Conservation (phyloP, 2,113 vertebrate species). For the Peucedramus taeniatus region DNA sequence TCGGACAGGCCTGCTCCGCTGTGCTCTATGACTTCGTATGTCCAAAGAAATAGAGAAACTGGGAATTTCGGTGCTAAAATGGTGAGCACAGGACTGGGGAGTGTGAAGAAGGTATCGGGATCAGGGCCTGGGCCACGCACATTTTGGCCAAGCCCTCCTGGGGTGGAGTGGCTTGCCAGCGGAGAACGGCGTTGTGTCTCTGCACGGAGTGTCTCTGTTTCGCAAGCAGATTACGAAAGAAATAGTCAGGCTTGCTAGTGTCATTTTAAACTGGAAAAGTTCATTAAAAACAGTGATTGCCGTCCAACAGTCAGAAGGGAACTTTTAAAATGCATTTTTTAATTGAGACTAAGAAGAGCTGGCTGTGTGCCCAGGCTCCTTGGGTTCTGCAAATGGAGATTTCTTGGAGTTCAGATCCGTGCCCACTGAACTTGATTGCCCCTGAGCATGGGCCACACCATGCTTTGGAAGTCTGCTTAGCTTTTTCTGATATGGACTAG, state of each 20-base stretch:
- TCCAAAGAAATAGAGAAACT: background rate
- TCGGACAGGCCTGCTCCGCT: rapidly evolving
- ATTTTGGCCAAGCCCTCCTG: rapidly evolving
- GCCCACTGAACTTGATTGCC: rapidly evolving
- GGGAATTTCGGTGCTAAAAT: background rate
- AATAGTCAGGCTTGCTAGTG: background rate
- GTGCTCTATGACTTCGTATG: rapidly evolving
- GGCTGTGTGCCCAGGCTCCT: background rate
- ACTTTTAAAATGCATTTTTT: background rate
- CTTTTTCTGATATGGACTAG: background rate
- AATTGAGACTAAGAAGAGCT: background rate
- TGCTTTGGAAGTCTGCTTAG: background rate
- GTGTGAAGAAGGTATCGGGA: rapidly evolving
- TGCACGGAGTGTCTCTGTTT: too few relatives aligned
- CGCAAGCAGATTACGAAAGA: background rate
- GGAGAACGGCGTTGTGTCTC: rapidly evolving
- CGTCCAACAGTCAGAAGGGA: background rate
- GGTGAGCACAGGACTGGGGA: too few relatives aligned
- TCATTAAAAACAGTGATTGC: background rate
- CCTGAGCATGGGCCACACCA: rapidly evolving
- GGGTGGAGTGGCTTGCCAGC: background rate
- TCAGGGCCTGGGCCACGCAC: rapidly evolving
- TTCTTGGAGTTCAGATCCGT: background rate
- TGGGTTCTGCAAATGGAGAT: background rate
- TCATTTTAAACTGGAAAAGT: background rate